Evolutionary conservation across 2,888 invertebrate species (phyloP).

Genomic region (Apodemia mormo): DNA sequence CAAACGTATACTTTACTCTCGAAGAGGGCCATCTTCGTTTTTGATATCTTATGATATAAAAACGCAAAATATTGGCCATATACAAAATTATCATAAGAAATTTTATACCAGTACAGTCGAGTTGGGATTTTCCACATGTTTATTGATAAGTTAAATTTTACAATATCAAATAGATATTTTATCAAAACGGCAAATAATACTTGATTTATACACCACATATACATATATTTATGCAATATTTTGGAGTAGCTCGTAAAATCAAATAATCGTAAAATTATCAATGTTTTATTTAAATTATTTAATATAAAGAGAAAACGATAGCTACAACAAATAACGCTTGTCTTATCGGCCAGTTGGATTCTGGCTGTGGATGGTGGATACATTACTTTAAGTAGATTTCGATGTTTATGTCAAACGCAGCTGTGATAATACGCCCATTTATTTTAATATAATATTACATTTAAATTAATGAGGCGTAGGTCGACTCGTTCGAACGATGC

Average conservation of each 20-base stretch:
- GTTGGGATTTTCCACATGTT: no score
- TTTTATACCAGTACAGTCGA: no score
- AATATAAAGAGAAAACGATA: slow-evolving; percentile 38
- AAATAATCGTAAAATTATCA: slow-evolving; percentile 9
- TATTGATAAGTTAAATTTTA: no score
- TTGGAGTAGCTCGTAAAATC: background rate
- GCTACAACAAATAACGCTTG: slow-evolving; percentile 39
- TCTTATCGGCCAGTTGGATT: slow-evolving; percentile 64
- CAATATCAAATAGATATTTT: no score
- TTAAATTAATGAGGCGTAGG: slow-evolving; percentile 61
- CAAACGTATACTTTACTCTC: no score
- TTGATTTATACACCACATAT: no score
- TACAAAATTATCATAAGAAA: no score
- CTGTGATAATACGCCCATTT: slow-evolving; percentile 75
- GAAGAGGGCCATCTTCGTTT: no score
- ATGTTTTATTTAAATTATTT: slow-evolving; percentile 29
- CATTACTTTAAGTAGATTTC: slow-evolving; percentile 80
- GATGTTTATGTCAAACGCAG: slow-evolving; percentile 76
- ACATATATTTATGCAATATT: no score
- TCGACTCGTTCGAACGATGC: slow-evolving; percentile 40
- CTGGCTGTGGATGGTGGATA: slow-evolving; percentile 55
- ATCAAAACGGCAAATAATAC: no score
- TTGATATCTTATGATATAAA: no score
- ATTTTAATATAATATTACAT: slow-evolving; percentile 70
- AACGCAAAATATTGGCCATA: no score